Conservation (phyloP, 2,113 vertebrate genomes). For the Microcebus murinus region DNA sequence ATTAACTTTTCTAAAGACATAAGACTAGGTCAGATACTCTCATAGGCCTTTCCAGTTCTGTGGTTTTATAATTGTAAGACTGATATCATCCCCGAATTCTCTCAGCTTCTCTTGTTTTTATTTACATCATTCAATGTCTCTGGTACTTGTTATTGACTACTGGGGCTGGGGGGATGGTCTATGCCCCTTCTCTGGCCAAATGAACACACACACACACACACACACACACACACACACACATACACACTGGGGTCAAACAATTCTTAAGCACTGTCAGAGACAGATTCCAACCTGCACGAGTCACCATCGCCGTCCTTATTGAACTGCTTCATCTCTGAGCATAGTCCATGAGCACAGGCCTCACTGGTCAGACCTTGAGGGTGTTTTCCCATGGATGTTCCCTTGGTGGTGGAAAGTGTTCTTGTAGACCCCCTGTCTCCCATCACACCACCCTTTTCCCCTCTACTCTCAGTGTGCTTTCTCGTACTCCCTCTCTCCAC, state of each 20-base stretch:
- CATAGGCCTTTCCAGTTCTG: neutral
- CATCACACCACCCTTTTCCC: neutral
- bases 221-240: neutral
- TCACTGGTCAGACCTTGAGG: neutral
- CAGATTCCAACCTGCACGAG: neutral
- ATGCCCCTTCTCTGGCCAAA: neutral
- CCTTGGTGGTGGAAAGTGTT: neutral
- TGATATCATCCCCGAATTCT: neutral
- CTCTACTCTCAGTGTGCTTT: neutral
- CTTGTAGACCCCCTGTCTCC: neutral
- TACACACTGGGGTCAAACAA: neutral
- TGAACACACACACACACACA: neutral
- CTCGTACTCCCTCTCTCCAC: neutral
- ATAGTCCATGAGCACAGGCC: neutral
- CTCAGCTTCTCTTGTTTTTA: slow-evolving; percentile 11
- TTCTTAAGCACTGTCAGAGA: neutral
- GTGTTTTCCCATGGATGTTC: neutral
- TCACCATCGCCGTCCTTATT: neutral
- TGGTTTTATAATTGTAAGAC: neutral
- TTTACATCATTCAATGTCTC: neutral
- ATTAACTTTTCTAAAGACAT: slow-evolving; percentile 6
- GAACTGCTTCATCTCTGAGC: neutral
- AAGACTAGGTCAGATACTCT: neutral
- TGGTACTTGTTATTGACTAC: neutral
- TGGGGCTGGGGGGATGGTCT: neutral